A percentile compares a stretch with the other conserved stretches of the same genome.
These are phyloP conservation scores for Drosophila bunnanda DNA, from an alignment of 2,888 invertebrate genomes.

Conservation along the genomic window DNA sequence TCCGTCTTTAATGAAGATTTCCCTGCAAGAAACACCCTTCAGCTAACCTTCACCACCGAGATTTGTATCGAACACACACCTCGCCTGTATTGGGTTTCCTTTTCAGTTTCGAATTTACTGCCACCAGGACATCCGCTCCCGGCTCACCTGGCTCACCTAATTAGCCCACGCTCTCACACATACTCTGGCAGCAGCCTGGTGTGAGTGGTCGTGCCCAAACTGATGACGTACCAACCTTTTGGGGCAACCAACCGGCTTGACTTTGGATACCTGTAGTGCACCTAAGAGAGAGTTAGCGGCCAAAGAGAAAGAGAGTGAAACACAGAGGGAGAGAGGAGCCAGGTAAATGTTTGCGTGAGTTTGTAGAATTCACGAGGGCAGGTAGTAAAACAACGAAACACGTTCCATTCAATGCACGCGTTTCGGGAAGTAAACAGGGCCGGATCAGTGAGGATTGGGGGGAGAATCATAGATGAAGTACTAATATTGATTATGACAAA, in stretches of 20 bases:
- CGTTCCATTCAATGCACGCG: slow-evolving; percentile 63
- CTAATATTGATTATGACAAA: neutral
- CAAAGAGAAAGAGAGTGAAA: neutral
- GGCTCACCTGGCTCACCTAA: slow-evolving; percentile 38
- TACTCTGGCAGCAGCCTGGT: slow-evolving; percentile 29
- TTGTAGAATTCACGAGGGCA: slow-evolving; percentile 55
- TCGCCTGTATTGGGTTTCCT: slow-evolving; percentile 16
- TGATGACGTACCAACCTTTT: slow-evolving; percentile 64
- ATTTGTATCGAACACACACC: slow-evolving; percentile 20
- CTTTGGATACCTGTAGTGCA: slow-evolving; percentile 40
- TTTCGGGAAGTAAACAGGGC: slow-evolving; percentile 43
- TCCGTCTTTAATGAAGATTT: slow-evolving; percentile 27
- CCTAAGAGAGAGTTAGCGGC: slow-evolving; percentile 38
- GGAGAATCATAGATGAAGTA: neutral
- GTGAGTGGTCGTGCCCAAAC: slow-evolving; percentile 42
- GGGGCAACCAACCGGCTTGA: slow-evolving; percentile 46
- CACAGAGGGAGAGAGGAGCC: slow-evolving; percentile 1
- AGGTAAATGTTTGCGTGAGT: slow-evolving; percentile 22
- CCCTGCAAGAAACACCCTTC: slow-evolving; percentile 20
- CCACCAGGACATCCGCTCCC: slow-evolving; percentile 53
- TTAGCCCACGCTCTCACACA: slow-evolving; percentile 45
- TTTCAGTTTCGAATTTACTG: slow-evolving; percentile 19
- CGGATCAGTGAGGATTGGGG: slow-evolving; percentile 34
- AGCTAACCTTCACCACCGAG: slow-evolving; percentile 37
- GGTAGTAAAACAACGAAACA: slow-evolving; percentile 54